phyloP scores from a whole-genome alignment of 2,113 vertebrate species.

The Litocranius walleri region DNA sequence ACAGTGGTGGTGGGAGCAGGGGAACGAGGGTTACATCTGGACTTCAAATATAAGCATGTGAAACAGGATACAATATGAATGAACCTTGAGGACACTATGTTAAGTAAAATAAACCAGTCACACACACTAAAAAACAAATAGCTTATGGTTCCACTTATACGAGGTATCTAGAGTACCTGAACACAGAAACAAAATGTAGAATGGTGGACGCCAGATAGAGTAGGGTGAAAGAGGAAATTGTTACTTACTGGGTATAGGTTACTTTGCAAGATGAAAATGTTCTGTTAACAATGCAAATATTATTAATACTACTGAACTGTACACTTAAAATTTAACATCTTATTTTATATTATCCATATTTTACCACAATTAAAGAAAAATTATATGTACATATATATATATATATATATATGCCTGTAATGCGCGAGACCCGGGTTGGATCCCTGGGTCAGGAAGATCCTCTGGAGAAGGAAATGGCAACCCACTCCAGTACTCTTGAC shows the following conservation, averaged over 20 bases:
- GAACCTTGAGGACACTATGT: neutral
- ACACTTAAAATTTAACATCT: neutral
- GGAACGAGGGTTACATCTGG: neutral
- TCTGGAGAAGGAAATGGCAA: neutral
- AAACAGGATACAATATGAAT: neutral
- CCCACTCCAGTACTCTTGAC: neutral
- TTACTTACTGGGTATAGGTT: neutral
- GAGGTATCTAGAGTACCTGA: neutral
- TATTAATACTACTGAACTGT: neutral
- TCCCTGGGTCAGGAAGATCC: neutral
- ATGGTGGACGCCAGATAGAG: too few relatives aligned
- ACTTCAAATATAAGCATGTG: neutral
- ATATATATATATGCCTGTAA: neutral
- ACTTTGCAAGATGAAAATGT: neutral
- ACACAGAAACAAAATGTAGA: neutral
- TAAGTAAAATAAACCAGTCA: neutral
- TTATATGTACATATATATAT: neutral
- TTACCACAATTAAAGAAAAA: neutral
- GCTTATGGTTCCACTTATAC: neutral
- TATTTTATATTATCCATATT: neutral
- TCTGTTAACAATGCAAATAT: neutral
- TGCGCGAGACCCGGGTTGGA: accelerated
- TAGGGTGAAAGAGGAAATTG: neutral
- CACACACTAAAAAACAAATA: neutral
- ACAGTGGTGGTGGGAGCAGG: neutral